Evolutionary conservation across 2,888 invertebrate genomes (phyloP).

Genomic region (Drosophila infuscata): DNA sequence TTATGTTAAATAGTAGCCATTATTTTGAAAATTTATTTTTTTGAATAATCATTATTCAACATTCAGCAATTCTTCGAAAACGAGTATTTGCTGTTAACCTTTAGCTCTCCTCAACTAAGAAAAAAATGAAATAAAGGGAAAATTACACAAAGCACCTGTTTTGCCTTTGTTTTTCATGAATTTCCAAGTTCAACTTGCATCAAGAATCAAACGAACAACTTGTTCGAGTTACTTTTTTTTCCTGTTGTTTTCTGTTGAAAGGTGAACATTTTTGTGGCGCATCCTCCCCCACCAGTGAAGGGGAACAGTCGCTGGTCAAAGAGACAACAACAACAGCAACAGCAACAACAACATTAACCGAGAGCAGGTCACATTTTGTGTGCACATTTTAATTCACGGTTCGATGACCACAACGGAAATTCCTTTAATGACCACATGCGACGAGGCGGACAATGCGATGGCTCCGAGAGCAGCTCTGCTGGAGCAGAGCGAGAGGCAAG

Average conservation of each 20-base stretch:
- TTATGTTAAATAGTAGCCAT: background rate
- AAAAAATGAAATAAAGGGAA: too few species aligned
- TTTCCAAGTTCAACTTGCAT: constrained; percentile 21
- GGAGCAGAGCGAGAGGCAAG: constrained; percentile 40
- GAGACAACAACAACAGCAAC: constrained; percentile 9
- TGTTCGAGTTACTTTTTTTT: constrained; percentile 23
- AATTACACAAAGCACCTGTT: constrained; percentile 33
- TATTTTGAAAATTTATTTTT: background rate
- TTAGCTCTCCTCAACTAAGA: background rate
- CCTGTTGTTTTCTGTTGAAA: constrained; percentile 12
- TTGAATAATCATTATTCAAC: background rate
- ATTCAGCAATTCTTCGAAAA: background rate
- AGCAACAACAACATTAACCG: constrained; percentile 8
- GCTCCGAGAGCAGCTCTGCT: constrained; percentile 42
- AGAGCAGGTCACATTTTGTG: constrained; percentile 50
- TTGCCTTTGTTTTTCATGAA: background rate
- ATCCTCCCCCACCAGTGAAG: constrained; percentile 11
- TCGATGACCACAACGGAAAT: constrained; percentile 80
- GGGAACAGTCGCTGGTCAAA: background rate
- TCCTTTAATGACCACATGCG: constrained; percentile 75
- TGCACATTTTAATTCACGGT: constrained; percentile 75
- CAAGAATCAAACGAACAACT: constrained; percentile 50
- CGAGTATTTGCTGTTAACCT: constrained; percentile 1
- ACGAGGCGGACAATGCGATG: constrained; percentile 58
- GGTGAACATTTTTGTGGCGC: constrained; percentile 29